These are phyloP conservation scores for Dolichomitus sp. DNA, from an alignment of 2,888 invertebrate genomes.

Conservation along the genomic window DNA sequence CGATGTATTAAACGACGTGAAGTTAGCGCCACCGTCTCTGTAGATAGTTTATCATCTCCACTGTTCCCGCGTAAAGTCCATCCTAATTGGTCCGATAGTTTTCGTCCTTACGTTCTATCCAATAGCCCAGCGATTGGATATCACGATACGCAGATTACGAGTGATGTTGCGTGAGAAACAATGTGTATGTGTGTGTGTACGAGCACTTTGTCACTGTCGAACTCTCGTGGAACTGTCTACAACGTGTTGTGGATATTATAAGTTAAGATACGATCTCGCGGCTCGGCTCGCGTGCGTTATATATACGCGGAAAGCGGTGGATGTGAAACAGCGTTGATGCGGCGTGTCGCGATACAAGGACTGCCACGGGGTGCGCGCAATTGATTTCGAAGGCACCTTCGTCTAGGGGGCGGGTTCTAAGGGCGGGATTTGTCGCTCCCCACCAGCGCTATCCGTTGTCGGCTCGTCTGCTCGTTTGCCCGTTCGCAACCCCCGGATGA, in stretches of 20 bases:
- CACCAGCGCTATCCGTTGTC: constrained; percentile 44
- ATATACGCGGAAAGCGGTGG: constrained; percentile 17
- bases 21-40: not conserved
- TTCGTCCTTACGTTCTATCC: not conserved
- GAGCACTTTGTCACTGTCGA: constrained; percentile 1
- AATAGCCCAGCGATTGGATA: not conserved
- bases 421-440: constrained; percentile 76
- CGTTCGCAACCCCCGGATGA: constrained; percentile 37
- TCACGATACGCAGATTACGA: not conserved
- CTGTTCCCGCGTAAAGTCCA: constrained; percentile 9
- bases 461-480: constrained; percentile 39
- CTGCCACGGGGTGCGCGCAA: constrained; percentile 76
- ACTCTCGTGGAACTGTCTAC: not conserved
- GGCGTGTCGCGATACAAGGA: constrained; percentile 71
- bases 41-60: not conserved
- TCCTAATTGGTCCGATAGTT: not conserved
- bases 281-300: constrained; percentile 44
- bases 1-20: not conserved
- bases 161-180: not conserved
- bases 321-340: constrained; percentile 36
- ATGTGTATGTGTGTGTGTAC: not conserved
- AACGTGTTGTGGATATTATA: not conserved
- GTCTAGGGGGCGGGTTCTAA: constrained; percentile 72
- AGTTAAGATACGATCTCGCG: not conserved
- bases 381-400: constrained; percentile 77